Base-by-base conservation (phyloP, 2,797 vertebrate species). In the Margarornis squamiger region DNA sequence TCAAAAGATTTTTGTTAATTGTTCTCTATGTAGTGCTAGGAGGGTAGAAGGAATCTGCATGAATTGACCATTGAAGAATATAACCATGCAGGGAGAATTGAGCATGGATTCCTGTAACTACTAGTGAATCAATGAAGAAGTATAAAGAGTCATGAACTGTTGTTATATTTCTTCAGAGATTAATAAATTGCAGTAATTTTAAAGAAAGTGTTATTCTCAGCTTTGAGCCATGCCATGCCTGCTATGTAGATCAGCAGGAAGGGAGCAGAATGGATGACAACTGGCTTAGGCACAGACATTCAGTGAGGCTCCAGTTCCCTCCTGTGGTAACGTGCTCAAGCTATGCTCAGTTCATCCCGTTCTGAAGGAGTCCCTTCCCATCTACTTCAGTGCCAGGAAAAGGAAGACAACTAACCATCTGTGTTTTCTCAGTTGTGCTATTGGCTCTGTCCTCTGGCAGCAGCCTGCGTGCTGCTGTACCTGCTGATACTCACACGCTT, bases 221-320 rank as follows among this genome's bases (percentile, higher is more conserved):
- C 74, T 71, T 49, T 57, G 52, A 91, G 52, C 65, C 10, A 0
- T 3, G 4, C 29, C 20, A 34, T 76, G 74, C 39, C 48, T 6
- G 1, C 7, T 0, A 0, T 21, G 32, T 55, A 24, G 52, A 62
- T 36, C 63, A 62, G 75, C 6, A 0, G 45, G 55, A 46, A 51
- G 57, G 51, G 2, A 26, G 29, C 19, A 67, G 41, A 32, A 51
- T 20, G 46, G 61, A 36, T 68, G 54, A 27, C 21, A 59, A 24
- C 48, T 85, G 32, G 6, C 36, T 82, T n/a, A 8, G n/a, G 16
- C 7, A 14, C 9, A 5, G 46, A 27, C n/a, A 11, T 36, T 10
- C 62, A 49, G 43, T 10, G 46, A 39, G 41, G 32, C 48, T 82
- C 30, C 67, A 58, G 9, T 72, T 78, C 62, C 5, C 1, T 70